Evolutionary conservation across 2,888 invertebrate genomes (phyloP).

Genomic region (Craniophora ligustri): DNA sequence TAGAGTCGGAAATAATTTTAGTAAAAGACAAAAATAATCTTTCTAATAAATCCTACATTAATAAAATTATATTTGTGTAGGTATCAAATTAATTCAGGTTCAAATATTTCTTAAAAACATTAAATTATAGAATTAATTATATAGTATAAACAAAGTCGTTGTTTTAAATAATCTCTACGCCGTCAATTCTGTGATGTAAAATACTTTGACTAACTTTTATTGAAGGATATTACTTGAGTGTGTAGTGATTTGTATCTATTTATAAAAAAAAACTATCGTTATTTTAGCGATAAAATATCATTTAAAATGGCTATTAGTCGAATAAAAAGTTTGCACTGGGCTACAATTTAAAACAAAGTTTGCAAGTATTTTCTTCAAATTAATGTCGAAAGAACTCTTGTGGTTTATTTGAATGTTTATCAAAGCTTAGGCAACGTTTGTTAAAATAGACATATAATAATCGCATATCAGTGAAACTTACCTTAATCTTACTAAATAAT

Average conservation of each 20-base stretch:
- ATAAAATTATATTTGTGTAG: slow-evolving; percentile 15
- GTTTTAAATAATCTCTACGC: slow-evolving; percentile 85
- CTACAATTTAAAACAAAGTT: slow-evolving; percentile 9
- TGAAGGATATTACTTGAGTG: slow-evolving; percentile 70
- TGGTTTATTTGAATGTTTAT: slow-evolving; percentile 4
- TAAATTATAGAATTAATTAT: slow-evolving; percentile 74
- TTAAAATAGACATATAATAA: slow-evolving; percentile 22
- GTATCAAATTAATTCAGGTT: slow-evolving; percentile 29
- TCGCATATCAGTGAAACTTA: slow-evolving; percentile 35
- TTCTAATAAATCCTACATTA: not conserved
- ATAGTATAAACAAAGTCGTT: slow-evolving; percentile 71
- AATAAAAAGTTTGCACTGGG: slow-evolving; percentile 20
- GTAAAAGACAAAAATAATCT: not conserved
- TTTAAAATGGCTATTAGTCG: slow-evolving; percentile 37
- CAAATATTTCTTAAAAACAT: slow-evolving; percentile 53
- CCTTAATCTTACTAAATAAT: slow-evolving; percentile 12
- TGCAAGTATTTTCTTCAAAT: slow-evolving; percentile 12
- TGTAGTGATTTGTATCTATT: slow-evolving; percentile 70
- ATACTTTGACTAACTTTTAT: slow-evolving; percentile 74
- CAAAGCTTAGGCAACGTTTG: slow-evolving; percentile 6
- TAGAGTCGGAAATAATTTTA: not conserved
- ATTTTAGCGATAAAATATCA: slow-evolving; percentile 53
- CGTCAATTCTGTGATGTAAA: slow-evolving; percentile 87
- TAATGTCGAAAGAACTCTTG: not conserved
- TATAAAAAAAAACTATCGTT: slow-evolving; percentile 59